These are phyloP conservation scores for Galeruca laticollis DNA, from an alignment of 2,888 invertebrate genomes.

Conservation along the genomic window DNA sequence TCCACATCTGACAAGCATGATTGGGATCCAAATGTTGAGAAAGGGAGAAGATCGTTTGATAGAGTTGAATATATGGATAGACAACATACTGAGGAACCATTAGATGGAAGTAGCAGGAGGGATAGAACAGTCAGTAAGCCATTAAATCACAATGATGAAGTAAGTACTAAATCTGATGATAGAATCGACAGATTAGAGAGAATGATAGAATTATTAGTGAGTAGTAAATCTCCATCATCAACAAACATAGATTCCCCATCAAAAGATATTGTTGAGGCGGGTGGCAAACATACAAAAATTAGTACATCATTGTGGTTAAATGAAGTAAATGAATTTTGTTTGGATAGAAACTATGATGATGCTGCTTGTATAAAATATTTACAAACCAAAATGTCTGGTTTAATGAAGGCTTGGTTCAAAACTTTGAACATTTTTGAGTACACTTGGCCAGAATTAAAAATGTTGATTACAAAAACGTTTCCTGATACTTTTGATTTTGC, in stretches of 20 bases:
- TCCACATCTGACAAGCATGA: background rate
- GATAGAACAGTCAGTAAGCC: background rate
- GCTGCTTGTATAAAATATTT: slow-evolving; percentile 51
- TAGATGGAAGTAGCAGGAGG: background rate
- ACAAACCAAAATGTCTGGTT: slow-evolving; percentile 54
- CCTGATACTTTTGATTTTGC: slow-evolving; percentile 57
- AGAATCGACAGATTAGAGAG: slow-evolving; percentile 54
- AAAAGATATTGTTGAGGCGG: slow-evolving; percentile 42
- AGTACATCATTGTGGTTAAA: slow-evolving; percentile 58
- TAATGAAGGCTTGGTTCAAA: slow-evolving; percentile 58
- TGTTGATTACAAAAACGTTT: slow-evolving; percentile 55
- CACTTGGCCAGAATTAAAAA: slow-evolving; percentile 57
- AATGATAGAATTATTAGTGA: slow-evolving; percentile 53
- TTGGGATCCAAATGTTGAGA: background rate
- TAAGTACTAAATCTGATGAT: slow-evolving; percentile 33
- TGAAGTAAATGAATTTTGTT: slow-evolving; percentile 52
- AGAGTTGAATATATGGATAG: slow-evolving; percentile 4
- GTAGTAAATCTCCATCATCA: slow-evolving; percentile 25
- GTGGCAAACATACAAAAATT: slow-evolving; percentile 49
- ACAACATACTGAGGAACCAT: background rate
- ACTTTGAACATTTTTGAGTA: slow-evolving; percentile 51
- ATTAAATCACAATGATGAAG: slow-evolving; percentile 1
- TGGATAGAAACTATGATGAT: slow-evolving; percentile 52
- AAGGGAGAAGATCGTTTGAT: background rate
- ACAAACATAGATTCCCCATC: slow-evolving; percentile 11